Evolutionary conservation across 2,888 invertebrate genomes (phyloP).

Genomic region (Coremacera marginata): DNA sequence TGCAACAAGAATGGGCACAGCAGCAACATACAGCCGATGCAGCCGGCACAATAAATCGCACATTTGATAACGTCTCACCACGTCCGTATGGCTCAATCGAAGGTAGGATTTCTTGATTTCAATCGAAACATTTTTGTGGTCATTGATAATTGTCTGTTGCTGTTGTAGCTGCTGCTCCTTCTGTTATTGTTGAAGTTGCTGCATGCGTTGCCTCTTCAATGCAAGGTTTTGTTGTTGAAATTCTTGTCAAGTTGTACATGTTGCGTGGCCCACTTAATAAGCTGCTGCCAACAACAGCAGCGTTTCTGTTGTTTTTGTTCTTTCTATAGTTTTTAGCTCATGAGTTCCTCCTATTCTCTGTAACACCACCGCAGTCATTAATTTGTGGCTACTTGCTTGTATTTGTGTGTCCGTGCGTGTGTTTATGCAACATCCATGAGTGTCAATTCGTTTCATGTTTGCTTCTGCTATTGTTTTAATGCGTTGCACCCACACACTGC

Average conservation of each 20-base stretch:
- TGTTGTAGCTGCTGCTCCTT: not conserved
- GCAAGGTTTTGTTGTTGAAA: not conserved
- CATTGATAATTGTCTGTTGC: not conserved
- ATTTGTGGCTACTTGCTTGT: not conserved
- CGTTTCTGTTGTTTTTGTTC: not conserved
- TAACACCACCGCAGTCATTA: not conserved
- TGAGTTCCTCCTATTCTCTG: not conserved
- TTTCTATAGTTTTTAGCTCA: not conserved
- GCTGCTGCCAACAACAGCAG: not conserved
- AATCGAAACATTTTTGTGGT: not conserved
- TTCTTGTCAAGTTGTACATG: not conserved
- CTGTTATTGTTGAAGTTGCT: not conserved
- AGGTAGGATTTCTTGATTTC: conserved; percentile 54
- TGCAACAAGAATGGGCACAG: conserved; percentile 45
- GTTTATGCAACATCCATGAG: too few species aligned
- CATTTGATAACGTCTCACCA: conserved; percentile 66
- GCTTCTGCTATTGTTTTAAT: too few species aligned
- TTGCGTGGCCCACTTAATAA: not conserved
- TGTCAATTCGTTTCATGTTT: too few species aligned
- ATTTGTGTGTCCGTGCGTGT: not conserved
- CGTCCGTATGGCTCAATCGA: conserved; percentile 62
- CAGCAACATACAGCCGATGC: conserved; percentile 37
- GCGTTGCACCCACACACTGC: too few species aligned
- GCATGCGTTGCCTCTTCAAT: not conserved
- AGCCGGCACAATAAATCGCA: conserved; percentile 55